A percentile compares a stretch with the other conserved stretches of the same genome.
Evolutionary conservation across 2,888 invertebrate species (phyloP).

Genomic region (Aleiodes testaceus): DNA sequence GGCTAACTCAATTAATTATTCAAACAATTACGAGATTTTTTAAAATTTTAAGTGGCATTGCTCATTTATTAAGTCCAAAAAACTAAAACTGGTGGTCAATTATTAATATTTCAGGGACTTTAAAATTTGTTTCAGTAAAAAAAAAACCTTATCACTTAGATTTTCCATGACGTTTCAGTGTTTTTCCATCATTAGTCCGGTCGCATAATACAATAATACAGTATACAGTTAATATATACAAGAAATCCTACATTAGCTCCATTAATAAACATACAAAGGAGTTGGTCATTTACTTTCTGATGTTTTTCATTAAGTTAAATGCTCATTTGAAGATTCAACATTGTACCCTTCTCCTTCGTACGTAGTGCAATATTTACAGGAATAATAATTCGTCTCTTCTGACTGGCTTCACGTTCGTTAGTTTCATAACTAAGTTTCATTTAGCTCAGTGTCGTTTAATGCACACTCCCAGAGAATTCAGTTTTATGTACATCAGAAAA

Average conservation of each 20-base stretch:
- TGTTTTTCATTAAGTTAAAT: not conserved
- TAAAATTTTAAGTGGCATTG: slow-evolving; percentile 10
- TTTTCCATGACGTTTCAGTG: not conserved
- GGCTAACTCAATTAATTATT: slow-evolving; percentile 11
- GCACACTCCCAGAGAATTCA: too few species aligned
- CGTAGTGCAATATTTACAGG: slow-evolving; percentile 21
- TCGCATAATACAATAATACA: slow-evolving; percentile 27
- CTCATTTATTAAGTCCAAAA: not conserved
- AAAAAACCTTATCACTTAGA: slow-evolving; percentile 12
- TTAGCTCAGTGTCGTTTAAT: too few species aligned
- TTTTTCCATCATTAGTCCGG: slow-evolving; percentile 19
- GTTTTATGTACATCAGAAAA: too few species aligned
- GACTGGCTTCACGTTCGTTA: too few species aligned
- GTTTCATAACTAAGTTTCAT: too few species aligned
- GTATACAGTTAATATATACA: slow-evolving; percentile 25
- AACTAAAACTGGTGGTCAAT: too few species aligned
- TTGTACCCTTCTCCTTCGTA: slow-evolving; percentile 5
- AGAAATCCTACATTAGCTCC: slow-evolving; percentile 3
- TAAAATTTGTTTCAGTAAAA: slow-evolving; percentile 10
- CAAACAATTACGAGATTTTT: slow-evolving; percentile 3
- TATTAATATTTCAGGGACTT: too few species aligned
- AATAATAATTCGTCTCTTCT: not conserved
- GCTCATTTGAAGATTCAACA: not conserved
- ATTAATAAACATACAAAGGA: not conserved
- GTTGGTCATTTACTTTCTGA: slow-evolving; percentile 6